Percentiles rank a stretch among this genome's conserved stretches.
Conservation (phyloP, 1,140 invertebrate species). For the Hypothenemus hampei region DNA sequence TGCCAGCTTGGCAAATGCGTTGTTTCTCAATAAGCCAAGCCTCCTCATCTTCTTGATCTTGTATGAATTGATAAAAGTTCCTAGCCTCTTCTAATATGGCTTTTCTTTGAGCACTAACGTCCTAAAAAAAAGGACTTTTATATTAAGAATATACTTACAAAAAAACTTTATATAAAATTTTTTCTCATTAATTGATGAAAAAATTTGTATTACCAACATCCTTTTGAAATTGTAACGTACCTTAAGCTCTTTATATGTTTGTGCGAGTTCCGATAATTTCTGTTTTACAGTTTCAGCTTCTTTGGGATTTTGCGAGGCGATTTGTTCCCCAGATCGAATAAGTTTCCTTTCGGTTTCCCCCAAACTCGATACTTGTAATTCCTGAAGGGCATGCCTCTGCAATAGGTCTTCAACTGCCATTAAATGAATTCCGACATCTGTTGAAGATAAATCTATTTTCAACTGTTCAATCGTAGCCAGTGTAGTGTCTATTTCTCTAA, state of each 20-base stretch:
- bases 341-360: conserved; percentile 78
- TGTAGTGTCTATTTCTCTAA: conserved; percentile 90
- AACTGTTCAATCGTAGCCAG: conserved; percentile 75
- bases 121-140: conserved; percentile 27
- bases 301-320: conserved; percentile 36
- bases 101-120: conserved; percentile 66
- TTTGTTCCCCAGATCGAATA: conserved; percentile 60
- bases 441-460: conserved; percentile 75
- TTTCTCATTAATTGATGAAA: too few relatives aligned
- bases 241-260: conserved; percentile 38
- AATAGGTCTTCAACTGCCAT: conserved; percentile 89
- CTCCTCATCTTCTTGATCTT: conserved; percentile 82
- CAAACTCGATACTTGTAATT: conserved; percentile 81
- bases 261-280: conserved; percentile 37
- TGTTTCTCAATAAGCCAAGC: conserved; percentile 92
- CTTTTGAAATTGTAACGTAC: conserved; percentile 18
- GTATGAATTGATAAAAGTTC: conserved; percentile 91
- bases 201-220: too few relatives aligned
- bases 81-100: conserved; percentile 83
- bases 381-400: conserved; percentile 88
- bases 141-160: too few relatives aligned
- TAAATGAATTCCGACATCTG: conserved; percentile 87
- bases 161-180: background rate
- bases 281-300: conserved; percentile 37
- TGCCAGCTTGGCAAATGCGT: conserved; percentile 80